A percentile compares a stretch with the other conserved stretches of the same genome.
phyloP scores from a whole-genome alignment of 1,140 invertebrate genomes.

The Elysia chlorotica region DNA sequence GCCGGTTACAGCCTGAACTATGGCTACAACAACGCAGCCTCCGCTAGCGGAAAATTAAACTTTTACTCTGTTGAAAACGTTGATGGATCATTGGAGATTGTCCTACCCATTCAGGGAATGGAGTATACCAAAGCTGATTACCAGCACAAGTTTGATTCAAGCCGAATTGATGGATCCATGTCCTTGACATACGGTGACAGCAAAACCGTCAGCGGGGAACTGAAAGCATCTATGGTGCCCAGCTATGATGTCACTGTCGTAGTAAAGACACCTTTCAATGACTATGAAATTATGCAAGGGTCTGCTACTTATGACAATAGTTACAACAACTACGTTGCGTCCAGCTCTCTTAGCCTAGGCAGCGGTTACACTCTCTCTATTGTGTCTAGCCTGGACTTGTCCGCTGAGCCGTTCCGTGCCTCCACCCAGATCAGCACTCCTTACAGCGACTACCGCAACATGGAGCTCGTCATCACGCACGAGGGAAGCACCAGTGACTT shows the following conservation, averaged over 20 bases:
- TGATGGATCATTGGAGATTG: slow-evolving; percentile 25
- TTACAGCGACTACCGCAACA: slow-evolving; percentile 23
- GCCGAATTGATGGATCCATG: slow-evolving; percentile 23
- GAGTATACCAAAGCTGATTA: slow-evolving; percentile 25
- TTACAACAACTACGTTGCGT: slow-evolving; percentile 2
- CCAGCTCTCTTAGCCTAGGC: slow-evolving; percentile 5
- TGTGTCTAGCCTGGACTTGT: slow-evolving; percentile 12
- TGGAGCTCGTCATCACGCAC: slow-evolving; percentile 29
- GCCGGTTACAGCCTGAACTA: background rate
- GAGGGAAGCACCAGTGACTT: slow-evolving; percentile 28
- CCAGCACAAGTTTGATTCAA: slow-evolving; percentile 27
- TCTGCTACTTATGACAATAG: slow-evolving; percentile 4
- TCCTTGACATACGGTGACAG: slow-evolving; percentile 27
- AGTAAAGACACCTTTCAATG: slow-evolving; percentile 22
- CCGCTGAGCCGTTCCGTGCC: slow-evolving; percentile 14
- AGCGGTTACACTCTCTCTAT: background rate
- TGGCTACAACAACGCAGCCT: background rate
- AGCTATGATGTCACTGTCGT: slow-evolving; percentile 3
- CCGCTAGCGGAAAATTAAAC: background rate
- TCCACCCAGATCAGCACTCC: slow-evolving; percentile 35
- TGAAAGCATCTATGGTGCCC: slow-evolving; percentile 7
- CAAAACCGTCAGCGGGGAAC: slow-evolving; percentile 25
- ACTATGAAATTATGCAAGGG: slow-evolving; percentile 11
- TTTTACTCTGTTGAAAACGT: background rate
- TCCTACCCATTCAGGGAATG: slow-evolving; percentile 22